These are phyloP conservation scores for Coenonympha arcania DNA, from an alignment of 2,888 invertebrate genomes.

Conservation along the genomic window DNA sequence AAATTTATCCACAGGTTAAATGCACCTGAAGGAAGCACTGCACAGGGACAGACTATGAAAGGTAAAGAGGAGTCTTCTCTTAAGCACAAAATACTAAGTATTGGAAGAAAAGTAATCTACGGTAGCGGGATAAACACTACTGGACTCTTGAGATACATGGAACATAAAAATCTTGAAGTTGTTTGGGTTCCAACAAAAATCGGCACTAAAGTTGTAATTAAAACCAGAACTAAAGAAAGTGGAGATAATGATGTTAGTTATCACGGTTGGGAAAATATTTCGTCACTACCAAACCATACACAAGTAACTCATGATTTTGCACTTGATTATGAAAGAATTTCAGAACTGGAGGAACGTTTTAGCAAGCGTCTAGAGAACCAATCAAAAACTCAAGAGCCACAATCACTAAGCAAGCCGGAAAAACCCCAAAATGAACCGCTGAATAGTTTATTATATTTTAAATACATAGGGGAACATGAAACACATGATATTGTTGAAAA, in stretches of 20 bases:
- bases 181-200: constrained; percentile 42
- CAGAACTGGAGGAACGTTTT: neutral
- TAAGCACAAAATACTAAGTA: constrained; percentile 56
- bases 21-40: constrained; percentile 24
- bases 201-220: constrained; percentile 34
- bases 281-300: constrained; percentile 8
- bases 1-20: constrained; percentile 39
- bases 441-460: neutral
- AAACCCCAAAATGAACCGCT: neutral
- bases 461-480: neutral
- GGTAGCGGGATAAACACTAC: constrained; percentile 45
- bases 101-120: constrained; percentile 56
- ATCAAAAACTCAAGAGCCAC: neutral
- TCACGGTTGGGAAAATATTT: constrained; percentile 37
- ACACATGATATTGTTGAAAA: neutral
- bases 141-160: constrained; percentile 54
- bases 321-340: constrained; percentile 17
- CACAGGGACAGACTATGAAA: constrained; percentile 23
- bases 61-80: constrained; percentile 38
- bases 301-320: constrained; percentile 13
- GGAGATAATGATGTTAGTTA: constrained; percentile 29
- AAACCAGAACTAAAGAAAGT: constrained; percentile 38
- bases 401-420: neutral
- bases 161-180: constrained; percentile 51
- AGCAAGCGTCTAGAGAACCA: neutral